phyloP scores from a whole-genome alignment of 2,113 vertebrate genomes.

The Lutjanus erythropterus region DNA sequence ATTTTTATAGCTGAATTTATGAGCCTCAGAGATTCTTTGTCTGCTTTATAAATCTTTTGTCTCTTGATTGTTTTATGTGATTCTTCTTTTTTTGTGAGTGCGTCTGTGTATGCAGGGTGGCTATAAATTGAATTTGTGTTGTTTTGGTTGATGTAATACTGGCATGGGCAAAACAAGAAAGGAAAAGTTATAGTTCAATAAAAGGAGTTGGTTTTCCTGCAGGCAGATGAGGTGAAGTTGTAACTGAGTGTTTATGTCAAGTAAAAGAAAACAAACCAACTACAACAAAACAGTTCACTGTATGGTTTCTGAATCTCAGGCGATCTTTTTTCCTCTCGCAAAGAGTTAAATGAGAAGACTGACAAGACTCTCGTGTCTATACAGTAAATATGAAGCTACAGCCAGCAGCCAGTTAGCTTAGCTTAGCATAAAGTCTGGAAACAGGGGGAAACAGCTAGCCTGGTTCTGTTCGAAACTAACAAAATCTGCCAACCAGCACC shows the following conservation, averaged over 20 bases:
- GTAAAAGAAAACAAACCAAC: slow-evolving; percentile 18
- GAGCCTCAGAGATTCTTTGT: slow-evolving; percentile 34
- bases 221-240: slow-evolving; percentile 36
- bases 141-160: slow-evolving; percentile 33
- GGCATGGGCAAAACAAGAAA: slow-evolving; percentile 38
- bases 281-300: background rate
- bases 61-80: slow-evolving; percentile 22
- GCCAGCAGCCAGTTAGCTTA: background rate
- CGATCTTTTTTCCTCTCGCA: no score
- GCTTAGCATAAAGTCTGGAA: slow-evolving; percentile 8
- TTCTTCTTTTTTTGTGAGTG: background rate
- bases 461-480: background rate
- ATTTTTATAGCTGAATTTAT: slow-evolving; percentile 45
- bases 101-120: slow-evolving; percentile 4
- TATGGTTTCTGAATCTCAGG: no score
- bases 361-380: no score
- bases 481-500: background rate
- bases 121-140: slow-evolving; percentile 44
- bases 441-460: background rate
- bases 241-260: slow-evolving; percentile 18
- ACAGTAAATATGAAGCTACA: background rate
- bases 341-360: background rate
- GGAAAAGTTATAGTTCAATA: slow-evolving; percentile 51
- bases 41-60: slow-evolving; percentile 41
- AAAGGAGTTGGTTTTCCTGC: slow-evolving; percentile 11